phyloP scores from a whole-genome alignment of 2,113 vertebrate species.

The Terrapene triunguis region DNA sequence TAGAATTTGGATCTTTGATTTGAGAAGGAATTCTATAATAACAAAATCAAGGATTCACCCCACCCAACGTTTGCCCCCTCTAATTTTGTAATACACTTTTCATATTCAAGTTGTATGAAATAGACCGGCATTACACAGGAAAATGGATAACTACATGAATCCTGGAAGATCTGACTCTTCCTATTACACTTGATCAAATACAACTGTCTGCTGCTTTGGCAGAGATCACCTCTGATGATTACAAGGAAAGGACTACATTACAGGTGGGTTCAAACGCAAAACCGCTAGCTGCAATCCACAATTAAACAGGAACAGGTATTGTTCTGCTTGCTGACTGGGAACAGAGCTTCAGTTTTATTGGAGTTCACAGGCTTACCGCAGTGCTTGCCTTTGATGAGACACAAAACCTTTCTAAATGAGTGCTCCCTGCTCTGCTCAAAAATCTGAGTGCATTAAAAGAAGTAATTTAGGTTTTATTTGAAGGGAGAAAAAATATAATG shows the following conservation, averaged over 20 bases:
- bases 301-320: conserved; percentile 69
- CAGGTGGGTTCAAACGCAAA: conserved; percentile 48
- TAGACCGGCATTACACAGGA: conserved; percentile 73
- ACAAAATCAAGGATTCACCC: conserved; percentile 47
- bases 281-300: conserved; percentile 45
- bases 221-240: conserved; percentile 73
- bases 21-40: conserved; percentile 41
- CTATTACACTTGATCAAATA: conserved; percentile 70
- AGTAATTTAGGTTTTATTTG: conserved; percentile 77
- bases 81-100: conserved; percentile 76
- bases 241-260: conserved; percentile 75
- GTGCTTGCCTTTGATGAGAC: conserved; percentile 67
- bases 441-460: conserved; percentile 71
- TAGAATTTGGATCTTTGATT: conserved; percentile 30
- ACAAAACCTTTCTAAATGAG: conserved; percentile 62
- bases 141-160: conserved; percentile 73
- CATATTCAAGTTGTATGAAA: conserved; percentile 72
- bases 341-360: conserved; percentile 62
- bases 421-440: conserved; percentile 59
- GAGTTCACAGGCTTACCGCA: conserved; percentile 68
- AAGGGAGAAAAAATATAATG: conserved; percentile 69
- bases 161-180: conserved; percentile 71
- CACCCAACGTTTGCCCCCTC: conserved; percentile 45
- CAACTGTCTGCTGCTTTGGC: conserved; percentile 56
- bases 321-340: conserved; percentile 71